Conservation (phyloP, 2,888 invertebrate genomes). For the Nyleta sp. region DNA sequence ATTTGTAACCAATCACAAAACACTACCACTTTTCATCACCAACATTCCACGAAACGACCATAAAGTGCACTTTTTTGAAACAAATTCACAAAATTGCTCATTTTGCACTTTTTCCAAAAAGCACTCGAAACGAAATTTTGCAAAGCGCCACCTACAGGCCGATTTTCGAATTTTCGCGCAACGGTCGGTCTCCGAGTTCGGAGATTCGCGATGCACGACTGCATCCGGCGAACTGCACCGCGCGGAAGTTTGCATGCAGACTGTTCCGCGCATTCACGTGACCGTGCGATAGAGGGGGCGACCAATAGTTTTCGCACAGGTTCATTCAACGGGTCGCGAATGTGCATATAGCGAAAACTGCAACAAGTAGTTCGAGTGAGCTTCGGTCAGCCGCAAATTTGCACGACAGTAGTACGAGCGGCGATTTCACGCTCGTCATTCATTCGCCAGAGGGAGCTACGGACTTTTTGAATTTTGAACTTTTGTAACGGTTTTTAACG, state of each 20-base stretch:
- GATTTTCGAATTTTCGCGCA: too few species aligned
- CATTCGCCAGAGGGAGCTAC: not conserved
- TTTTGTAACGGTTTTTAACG: too few species aligned
- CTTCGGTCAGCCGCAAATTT: slow-evolving; percentile 54
- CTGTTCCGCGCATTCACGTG: slow-evolving; percentile 69
- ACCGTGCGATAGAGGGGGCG: slow-evolving; percentile 69
- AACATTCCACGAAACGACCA: too few species aligned
- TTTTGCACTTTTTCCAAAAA: too few species aligned
- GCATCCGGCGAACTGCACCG: slow-evolving; percentile 65
- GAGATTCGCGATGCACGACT: slow-evolving; percentile 51
- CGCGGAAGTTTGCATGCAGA: slow-evolving; percentile 71
- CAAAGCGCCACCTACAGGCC: too few species aligned
- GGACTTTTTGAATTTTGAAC: too few species aligned
- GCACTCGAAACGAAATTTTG: too few species aligned
- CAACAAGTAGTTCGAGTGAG: slow-evolving; percentile 58
- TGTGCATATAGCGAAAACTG: slow-evolving; percentile 61
- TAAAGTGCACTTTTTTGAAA: too few species aligned
- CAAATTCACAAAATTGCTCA: too few species aligned
- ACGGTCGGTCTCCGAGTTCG: not conserved
- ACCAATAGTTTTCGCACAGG: slow-evolving; percentile 76
- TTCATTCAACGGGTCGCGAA: slow-evolving; percentile 44
- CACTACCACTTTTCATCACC: too few species aligned
- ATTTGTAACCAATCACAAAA: too few species aligned
- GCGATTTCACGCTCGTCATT: slow-evolving; percentile 23
- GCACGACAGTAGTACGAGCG: slow-evolving; percentile 51